Percentiles rank a stretch among this genome's conserved stretches.
Evolutionary conservation across 2,888 invertebrate genomes (phyloP).

Genomic region (Tinea semifulvella): DNA sequence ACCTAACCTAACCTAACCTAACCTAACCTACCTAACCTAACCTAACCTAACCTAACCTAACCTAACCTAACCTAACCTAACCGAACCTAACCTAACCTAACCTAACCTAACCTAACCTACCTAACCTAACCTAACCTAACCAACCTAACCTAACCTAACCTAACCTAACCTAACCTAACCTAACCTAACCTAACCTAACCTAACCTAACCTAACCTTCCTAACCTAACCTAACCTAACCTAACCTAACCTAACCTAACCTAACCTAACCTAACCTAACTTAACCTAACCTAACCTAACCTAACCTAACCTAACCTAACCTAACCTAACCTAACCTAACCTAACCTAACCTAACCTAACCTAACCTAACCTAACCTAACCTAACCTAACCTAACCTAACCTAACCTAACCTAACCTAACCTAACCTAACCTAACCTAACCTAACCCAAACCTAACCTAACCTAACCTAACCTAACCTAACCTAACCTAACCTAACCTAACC

Average conservation of each 20-base stretch:
- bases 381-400: conserved; percentile 14
- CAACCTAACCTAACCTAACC: conserved; percentile 16
- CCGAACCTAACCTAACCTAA: conserved; percentile 17
- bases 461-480: conserved; percentile 16
- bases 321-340: conserved; percentile 16
- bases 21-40: conserved; percentile 17
- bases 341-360: conserved; percentile 15
- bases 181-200: conserved; percentile 17
- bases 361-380: conserved; percentile 15
- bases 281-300: conserved; percentile 15
- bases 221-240: conserved; percentile 17
- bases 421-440: conserved; percentile 14
- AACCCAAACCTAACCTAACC: conserved; percentile 15
- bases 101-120: conserved; percentile 17
- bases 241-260: conserved; percentile 17
- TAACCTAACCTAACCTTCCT: conserved; percentile 16
- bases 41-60: conserved; percentile 17
- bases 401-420: conserved; percentile 14
- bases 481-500: conserved; percentile 16
- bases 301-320: conserved; percentile 16
- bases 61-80: conserved; percentile 17
- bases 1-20: conserved; percentile 17
- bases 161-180: conserved; percentile 17
- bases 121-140: conserved; percentile 16
- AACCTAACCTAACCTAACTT: conserved; percentile 16